phyloP scores from a whole-genome alignment of 2,888 invertebrate genomes.

The Mayetiola destructor region DNA sequence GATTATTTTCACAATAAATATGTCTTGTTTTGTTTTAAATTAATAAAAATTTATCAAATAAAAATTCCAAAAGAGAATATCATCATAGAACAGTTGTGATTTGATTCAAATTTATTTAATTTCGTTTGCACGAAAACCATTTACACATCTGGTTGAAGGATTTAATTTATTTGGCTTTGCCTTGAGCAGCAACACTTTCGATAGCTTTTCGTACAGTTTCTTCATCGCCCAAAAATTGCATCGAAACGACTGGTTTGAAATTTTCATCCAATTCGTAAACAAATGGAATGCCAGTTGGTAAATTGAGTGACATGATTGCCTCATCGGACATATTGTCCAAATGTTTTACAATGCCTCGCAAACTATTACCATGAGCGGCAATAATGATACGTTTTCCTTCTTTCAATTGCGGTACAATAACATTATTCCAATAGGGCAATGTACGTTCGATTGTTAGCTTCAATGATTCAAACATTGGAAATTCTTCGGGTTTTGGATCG shows the following conservation, averaged over 20 bases:
- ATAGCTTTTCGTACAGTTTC: slow-evolving; percentile 62
- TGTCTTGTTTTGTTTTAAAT: too few relatives aligned
- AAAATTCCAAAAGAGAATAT: too few relatives aligned
- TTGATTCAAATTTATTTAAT: too few relatives aligned
- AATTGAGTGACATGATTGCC: slow-evolving; percentile 57
- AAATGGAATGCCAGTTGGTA: slow-evolving; percentile 69
- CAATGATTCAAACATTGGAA: slow-evolving; percentile 70
- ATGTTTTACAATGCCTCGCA: slow-evolving; percentile 73
- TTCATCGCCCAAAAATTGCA: slow-evolving; percentile 64
- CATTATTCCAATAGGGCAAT: slow-evolving; percentile 73
- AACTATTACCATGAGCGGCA: slow-evolving; percentile 76
- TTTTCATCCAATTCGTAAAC: slow-evolving; percentile 59
- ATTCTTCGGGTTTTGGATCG: slow-evolving; percentile 55
- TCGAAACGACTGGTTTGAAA: slow-evolving; percentile 51
- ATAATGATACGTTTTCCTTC: slow-evolving; percentile 64
- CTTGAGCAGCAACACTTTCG: slow-evolving; percentile 63
- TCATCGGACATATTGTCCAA: slow-evolving; percentile 64
- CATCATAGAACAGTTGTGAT: too few relatives aligned
- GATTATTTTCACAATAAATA: too few relatives aligned
- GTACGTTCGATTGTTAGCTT: slow-evolving; percentile 69
- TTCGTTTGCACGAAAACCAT: too few relatives aligned
- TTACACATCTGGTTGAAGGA: too few relatives aligned
- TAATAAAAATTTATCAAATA: too few relatives aligned
- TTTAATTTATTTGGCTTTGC: slow-evolving; percentile 48
- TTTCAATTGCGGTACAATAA: slow-evolving; percentile 52